A percentile compares a stretch with the other conserved stretches of the same genome.
These are phyloP conservation scores for Sylvia borin DNA, from an alignment of 2,797 vertebrate genomes.

Conservation along the genomic window DNA sequence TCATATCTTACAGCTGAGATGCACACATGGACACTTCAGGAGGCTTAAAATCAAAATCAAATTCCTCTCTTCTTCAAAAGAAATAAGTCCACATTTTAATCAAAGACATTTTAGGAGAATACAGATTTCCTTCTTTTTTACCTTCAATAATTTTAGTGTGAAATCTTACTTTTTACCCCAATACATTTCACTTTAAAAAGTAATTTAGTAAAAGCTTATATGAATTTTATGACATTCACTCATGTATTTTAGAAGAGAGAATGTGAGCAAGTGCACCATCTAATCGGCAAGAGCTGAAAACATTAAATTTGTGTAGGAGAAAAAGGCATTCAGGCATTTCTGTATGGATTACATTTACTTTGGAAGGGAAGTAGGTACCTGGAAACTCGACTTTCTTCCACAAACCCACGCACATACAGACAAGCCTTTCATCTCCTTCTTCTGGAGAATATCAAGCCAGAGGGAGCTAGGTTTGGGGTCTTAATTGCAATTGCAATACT, in stretches of 20 bases:
- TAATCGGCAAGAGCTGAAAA: not conserved
- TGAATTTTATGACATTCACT: not conserved
- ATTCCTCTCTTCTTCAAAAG: slow-evolving; percentile 51
- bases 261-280: not conserved
- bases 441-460: not conserved
- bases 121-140: not conserved
- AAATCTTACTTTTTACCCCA: not conserved
- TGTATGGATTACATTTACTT: not conserved
- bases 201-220: slow-evolving; percentile 3
- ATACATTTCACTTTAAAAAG: not conserved
- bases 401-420: not conserved
- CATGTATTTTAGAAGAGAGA: not conserved
- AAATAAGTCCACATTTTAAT: slow-evolving; percentile 39
- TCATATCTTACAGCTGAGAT: slow-evolving; percentile 1
- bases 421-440: not conserved
- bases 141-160: not conserved
- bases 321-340: not conserved
- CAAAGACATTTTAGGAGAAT: not conserved
- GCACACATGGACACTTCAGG: slow-evolving; percentile 1
- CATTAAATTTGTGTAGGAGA: not conserved
- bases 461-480: not conserved
- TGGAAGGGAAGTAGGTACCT: not conserved
- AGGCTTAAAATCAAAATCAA: not conserved
- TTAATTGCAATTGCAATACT: not conserved
- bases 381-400: not conserved